A percentile compares a stretch with the other conserved stretches of the same genome.
Evolutionary conservation across 2,797 vertebrate genomes (phyloP).

Genomic region (Basileuterus tristriatus): DNA sequence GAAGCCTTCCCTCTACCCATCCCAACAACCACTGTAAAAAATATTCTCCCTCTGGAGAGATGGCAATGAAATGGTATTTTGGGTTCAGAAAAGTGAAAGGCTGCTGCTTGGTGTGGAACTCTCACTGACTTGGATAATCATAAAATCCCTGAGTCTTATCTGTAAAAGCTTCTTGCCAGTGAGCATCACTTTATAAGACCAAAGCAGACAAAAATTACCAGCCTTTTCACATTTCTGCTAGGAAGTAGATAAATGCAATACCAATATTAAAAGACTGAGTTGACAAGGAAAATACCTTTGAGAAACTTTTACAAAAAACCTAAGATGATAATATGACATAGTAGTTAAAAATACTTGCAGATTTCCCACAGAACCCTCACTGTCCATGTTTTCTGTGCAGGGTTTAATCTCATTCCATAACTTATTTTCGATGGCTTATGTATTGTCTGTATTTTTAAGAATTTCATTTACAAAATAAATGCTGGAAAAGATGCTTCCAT

Average conservation of each 20-base stretch:
- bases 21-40: not conserved
- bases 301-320: not conserved
- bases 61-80: not conserved
- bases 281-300: constrained; percentile 4
- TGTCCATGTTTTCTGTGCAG: not conserved
- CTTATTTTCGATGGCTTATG: not conserved
- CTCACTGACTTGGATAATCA: not conserved
- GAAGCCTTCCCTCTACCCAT: not conserved
- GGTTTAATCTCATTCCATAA: not conserved
- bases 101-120: accelerated
- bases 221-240: not conserved
- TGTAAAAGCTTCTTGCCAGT: not conserved
- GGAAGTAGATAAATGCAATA: not conserved
- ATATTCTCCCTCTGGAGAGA: not conserved
- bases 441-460: not conserved
- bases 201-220: not conserved
- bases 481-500: not conserved
- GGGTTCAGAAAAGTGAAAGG: not conserved
- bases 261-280: not conserved
- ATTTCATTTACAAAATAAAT: not conserved
- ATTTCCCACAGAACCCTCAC: not conserved
- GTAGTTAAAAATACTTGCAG: not conserved
- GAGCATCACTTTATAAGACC: not conserved
- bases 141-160: not conserved
- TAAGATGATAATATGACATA: not conserved